A percentile compares a stretch with the other conserved stretches of the same genome.
phyloP scores from a whole-genome alignment of 2,797 vertebrate species.

The Paguma larvata region DNA sequence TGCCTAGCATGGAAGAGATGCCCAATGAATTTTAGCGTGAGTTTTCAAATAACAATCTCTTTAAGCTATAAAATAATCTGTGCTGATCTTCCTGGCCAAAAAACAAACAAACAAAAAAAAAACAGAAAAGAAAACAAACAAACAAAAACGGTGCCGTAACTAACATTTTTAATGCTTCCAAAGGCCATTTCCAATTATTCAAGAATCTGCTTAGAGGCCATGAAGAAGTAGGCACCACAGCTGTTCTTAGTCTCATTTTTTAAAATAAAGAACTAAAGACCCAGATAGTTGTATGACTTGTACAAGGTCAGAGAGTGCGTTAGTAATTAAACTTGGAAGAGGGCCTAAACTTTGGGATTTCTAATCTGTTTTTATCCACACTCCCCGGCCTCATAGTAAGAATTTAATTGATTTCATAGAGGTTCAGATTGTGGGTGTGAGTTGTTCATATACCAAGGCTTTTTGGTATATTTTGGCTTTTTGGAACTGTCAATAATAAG shows the following conservation, averaged over 20 bases:
- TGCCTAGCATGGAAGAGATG: background rate
- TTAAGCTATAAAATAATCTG: conserved; percentile 14
- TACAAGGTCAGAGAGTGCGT: background rate
- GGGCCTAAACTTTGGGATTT: background rate
- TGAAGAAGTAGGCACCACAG: background rate
- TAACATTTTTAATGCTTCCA: background rate
- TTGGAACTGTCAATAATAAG: background rate
- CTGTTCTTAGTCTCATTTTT: background rate
- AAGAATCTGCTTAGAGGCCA: conserved; percentile 1
- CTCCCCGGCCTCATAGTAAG: background rate
- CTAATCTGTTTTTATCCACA: background rate
- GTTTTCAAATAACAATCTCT: background rate
- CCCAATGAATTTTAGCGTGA: background rate
- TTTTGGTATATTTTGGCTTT: background rate
- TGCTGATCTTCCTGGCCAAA: conserved; percentile 27
- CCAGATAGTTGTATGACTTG: background rate
- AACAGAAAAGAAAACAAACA: background rate
- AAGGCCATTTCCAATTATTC: background rate
- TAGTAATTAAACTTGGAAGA: conserved; percentile 29
- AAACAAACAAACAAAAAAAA: background rate
- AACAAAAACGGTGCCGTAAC: background rate
- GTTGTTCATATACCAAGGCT: background rate
- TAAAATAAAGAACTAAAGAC: conserved; percentile 5
- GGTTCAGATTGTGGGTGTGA: background rate
- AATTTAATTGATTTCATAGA: conserved; percentile 56